Evolutionary conservation across 2,113 vertebrate genomes (phyloP), one percentile per base, ranked within the genome.

Genomic region (Hippoglossus stenolepis): DNA sequence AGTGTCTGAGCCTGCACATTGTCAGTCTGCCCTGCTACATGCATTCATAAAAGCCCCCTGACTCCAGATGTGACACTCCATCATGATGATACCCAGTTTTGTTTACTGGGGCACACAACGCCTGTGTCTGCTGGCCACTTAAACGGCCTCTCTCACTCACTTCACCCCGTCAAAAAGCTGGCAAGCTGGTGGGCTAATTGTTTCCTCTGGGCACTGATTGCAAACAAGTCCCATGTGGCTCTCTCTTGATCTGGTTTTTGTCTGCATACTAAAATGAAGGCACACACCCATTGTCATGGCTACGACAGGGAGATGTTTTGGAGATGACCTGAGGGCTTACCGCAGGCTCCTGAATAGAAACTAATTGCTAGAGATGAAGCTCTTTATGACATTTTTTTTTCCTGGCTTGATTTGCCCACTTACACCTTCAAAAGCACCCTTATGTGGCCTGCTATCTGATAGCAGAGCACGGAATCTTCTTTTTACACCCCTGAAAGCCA

Each of bases 131-230:
- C 73, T 38, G 63, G 73, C 80, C 85, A 69, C 88, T 85, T 83
- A 66, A 72, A 65, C 67, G 59, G 26, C 72, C 68, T 75, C 68
- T 90, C 75, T 62, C 73, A 70, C 78, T 72, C 88, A 72, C 79
- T 87, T 86, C 65, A 80, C 66, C 71, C 38, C 54, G 58, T 58
- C 35, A 86, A 90, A 83, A 89, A 87, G 69, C 35, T 78, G 84
- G 74, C 77, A 89, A 68, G 63, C 73, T 85, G 80, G 47, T 73
- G 53, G 73, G 78, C 57, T 91, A 85, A 90, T 90, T 89, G 88
- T 91, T 87, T 89, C 84, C 86, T 86, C 73, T 75, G 84, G 85
- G 83, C 78, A 71, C 78, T 85, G 80, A 89, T 88, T 89, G 82
- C 83, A 89, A 90, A 93, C 82, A 84, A 86, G 80, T 77, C 85